Evolutionary conservation across 2,113 vertebrate genomes (phyloP).

Genomic region (Leptocoma aspasia): DNA sequence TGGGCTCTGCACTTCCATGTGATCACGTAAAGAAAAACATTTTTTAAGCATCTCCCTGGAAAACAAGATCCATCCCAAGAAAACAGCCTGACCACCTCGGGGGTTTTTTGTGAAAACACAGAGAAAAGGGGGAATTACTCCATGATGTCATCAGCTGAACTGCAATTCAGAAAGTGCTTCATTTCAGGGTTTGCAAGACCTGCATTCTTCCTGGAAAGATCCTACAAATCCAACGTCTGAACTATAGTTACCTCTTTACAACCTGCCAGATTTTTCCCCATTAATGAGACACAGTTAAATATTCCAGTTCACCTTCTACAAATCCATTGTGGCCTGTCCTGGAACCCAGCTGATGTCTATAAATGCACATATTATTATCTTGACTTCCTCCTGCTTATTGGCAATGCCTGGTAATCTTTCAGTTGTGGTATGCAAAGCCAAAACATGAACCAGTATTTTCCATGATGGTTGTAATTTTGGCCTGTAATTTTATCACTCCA

Average conservation of each 20-base stretch:
- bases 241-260: constrained; percentile 8
- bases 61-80: background rate
- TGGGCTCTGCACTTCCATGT: background rate
- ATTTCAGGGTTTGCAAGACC: background rate
- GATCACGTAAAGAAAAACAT: background rate
- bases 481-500: constrained; percentile 81
- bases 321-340: constrained; percentile 29
- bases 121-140: background rate
- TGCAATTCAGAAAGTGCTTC: background rate
- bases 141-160: constrained; percentile 3
- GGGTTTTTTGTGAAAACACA: background rate
- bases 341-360: background rate
- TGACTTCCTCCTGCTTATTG: constrained; percentile 64
- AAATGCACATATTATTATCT: constrained; percentile 3
- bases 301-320: constrained; percentile 32
- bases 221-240: background rate
- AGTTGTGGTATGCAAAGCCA: constrained; percentile 73
- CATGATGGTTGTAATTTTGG: constrained; percentile 76
- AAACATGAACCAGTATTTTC: constrained; percentile 74
- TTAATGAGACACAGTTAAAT: constrained; percentile 27
- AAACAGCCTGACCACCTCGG: background rate
- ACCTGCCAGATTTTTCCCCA: constrained; percentile 27
- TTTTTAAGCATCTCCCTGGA: background rate
- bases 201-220: background rate
- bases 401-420: constrained; percentile 64